These are phyloP conservation scores for Cryptosula pallasiana DNA, from an alignment of 2,888 invertebrate genomes.

Conservation along the genomic window DNA sequence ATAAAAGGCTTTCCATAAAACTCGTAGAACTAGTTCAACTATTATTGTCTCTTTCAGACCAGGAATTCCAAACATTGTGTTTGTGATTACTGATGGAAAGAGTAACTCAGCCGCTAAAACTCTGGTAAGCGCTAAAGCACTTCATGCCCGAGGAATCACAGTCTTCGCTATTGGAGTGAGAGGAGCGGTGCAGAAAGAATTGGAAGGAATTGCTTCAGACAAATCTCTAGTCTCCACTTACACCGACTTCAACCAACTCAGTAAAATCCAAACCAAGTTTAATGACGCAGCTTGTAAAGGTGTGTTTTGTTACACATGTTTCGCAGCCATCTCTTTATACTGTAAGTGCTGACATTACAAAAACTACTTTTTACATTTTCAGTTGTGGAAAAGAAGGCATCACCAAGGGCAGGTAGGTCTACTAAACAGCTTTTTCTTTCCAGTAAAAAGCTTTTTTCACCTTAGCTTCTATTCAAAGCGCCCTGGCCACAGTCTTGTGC, in stretches of 20 bases:
- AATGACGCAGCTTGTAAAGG: constrained; percentile 4
- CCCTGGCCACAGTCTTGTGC: neutral
- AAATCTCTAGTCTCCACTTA: neutral
- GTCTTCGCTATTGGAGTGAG: constrained; percentile 9
- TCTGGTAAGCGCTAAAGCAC: neutral
- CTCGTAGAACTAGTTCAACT: no score
- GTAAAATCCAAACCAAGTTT: neutral
- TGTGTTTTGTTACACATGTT: no score
- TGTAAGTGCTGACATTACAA: no score
- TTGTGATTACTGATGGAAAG: constrained; percentile 13
- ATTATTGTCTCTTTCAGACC: neutral
- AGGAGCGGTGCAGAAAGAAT: neutral
- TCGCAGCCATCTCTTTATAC: no score
- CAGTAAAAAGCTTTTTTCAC: neutral
- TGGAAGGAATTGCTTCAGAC: neutral
- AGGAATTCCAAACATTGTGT: neutral
- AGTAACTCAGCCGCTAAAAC: neutral
- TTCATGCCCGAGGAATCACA: neutral
- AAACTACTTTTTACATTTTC: no score
- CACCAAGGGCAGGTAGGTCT: no score
- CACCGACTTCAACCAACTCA: neutral
- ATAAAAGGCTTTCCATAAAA: no score
- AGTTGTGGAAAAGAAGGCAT: no score
- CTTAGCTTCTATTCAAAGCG: neutral
- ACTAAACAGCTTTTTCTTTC: no score